Base-by-base conservation (phyloP, 1,140 invertebrate genomes). In the Muscidifurax raptorellus region DNA sequence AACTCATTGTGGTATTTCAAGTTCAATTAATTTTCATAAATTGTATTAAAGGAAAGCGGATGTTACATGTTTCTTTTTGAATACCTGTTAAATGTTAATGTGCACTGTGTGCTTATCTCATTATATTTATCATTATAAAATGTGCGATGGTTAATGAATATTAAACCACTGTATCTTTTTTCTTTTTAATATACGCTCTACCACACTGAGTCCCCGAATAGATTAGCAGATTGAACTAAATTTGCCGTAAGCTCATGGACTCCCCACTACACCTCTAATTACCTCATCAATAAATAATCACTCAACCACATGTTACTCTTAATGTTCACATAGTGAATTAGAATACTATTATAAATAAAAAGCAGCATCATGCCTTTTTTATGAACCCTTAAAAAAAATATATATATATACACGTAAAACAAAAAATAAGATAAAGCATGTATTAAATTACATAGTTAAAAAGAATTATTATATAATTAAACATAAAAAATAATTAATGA, bases 1-100 rank as follows among this genome's bases (percentile, higher is more conserved):
- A 87, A 88, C 87, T 86, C 88, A 91, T 87, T 90, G 88, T 90
- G 87, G 87, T 90, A 88, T 75, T 66, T 59, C 4, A n/a, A 2
- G 52, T 5, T 22, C 18, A n/a, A 59, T n/a, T n/a, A n/a, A 22
- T 59, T 59, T 59, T n/a, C 47, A 52, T 52, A 18, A 22, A 22
- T 59, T 59, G 6, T 4, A 59, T 22, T 18, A 59, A 13, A 22
- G 13, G 18, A 12, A 52, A 52, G 47, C 47, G 18, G 5, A 52
- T 52, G 47, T 18, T 6, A n/a, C 1, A 7, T 59, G 15, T 22
- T 22, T 59, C 18, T 22, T 59, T 18, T 59, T 0, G 6, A 59
- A 59, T 59, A 2, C 4, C 52, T 59, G 18, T 22, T 59, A 59
- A 22, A n/a, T 59, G 18, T 40, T 40, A 59, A 22, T 59, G 1